These are phyloP conservation scores for Eueremaeus valkanovi DNA, from an alignment of 2,888 invertebrate species.

Conservation along the genomic window DNA sequence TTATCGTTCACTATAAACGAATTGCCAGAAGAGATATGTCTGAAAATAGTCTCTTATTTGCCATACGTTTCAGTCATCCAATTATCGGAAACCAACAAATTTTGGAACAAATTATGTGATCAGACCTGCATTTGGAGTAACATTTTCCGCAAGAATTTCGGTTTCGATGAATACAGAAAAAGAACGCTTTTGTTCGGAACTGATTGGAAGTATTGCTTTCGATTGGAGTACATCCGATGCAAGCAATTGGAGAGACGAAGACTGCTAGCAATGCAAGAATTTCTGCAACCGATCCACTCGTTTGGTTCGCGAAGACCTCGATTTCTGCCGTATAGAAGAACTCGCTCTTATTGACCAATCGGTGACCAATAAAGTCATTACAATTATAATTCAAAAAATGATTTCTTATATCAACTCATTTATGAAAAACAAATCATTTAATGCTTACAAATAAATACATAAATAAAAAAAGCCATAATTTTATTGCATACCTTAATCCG, in stretches of 20 bases:
- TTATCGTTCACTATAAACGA: not conserved
- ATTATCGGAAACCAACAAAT: slow-evolving; percentile 5
- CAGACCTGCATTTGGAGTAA: not conserved
- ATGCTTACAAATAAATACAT: too few relatives aligned
- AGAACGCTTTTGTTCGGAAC: not conserved
- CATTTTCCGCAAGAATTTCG: not conserved
- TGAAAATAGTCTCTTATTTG: not conserved
- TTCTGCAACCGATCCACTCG: too few relatives aligned
- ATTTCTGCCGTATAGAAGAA: too few relatives aligned
- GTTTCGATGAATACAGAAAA: not conserved
- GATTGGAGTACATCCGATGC: not conserved
- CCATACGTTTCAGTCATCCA: slow-evolving; percentile 11
- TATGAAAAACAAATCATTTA: too few relatives aligned
- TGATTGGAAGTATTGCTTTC: not conserved
- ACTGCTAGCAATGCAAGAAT: too few relatives aligned
- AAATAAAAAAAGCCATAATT: too few relatives aligned
- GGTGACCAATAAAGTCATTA: too few relatives aligned
- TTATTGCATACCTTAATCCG: too few relatives aligned
- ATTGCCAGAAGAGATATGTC: slow-evolving; percentile 1
- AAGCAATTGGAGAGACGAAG: not conserved
- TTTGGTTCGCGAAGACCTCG: too few relatives aligned
- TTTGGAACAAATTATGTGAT: not conserved
- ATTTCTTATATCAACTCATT: too few relatives aligned
- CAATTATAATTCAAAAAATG: too few relatives aligned
- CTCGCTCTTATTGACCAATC: too few relatives aligned